These are phyloP conservation scores for Rhinopomastus cyanomelas DNA, from an alignment of 2,113 vertebrate genomes.

Conservation along the genomic window DNA sequence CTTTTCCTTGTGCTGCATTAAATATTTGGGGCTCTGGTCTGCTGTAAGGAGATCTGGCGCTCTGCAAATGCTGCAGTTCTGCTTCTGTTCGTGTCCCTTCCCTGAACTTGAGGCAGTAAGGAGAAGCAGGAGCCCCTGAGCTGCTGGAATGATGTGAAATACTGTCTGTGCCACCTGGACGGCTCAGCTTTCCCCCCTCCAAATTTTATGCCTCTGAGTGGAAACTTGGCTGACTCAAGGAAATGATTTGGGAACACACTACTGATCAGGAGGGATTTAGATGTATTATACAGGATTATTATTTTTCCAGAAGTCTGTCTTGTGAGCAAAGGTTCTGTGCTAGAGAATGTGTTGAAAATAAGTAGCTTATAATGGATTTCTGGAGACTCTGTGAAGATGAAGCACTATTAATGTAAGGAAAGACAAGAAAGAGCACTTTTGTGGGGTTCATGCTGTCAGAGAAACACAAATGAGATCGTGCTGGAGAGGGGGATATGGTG, in stretches of 20 bases:
- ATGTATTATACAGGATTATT: constrained; percentile 66
- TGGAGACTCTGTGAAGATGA: constrained; percentile 29
- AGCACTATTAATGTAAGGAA: constrained; percentile 7
- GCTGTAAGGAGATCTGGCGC: not conserved
- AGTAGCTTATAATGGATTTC: constrained; percentile 61
- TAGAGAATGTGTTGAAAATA: constrained; percentile 64
- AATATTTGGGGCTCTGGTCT: not conserved
- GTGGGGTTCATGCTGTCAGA: not conserved
- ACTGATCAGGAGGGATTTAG: constrained; percentile 57
- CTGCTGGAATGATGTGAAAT: constrained; percentile 34
- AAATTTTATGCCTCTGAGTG: constrained; percentile 29
- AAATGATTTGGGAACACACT: constrained; percentile 25
- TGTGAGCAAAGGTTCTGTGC: constrained; percentile 14
- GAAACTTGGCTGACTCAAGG: constrained; percentile 47
- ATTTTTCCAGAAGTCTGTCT: constrained; percentile 67
- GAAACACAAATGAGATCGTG: not conserved
- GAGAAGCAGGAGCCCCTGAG: not conserved
- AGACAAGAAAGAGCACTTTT: not conserved
- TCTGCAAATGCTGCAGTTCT: not conserved
- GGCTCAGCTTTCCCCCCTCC: not conserved
- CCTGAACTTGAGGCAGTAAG: not conserved
- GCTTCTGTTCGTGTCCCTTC: not conserved
- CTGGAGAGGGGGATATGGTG: not conserved
- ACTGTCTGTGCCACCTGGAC: constrained; percentile 47
- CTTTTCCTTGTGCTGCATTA: not conserved